phyloP scores from a whole-genome alignment of 2,113 vertebrate genomes.

The Trematocara unimaculatum region DNA sequence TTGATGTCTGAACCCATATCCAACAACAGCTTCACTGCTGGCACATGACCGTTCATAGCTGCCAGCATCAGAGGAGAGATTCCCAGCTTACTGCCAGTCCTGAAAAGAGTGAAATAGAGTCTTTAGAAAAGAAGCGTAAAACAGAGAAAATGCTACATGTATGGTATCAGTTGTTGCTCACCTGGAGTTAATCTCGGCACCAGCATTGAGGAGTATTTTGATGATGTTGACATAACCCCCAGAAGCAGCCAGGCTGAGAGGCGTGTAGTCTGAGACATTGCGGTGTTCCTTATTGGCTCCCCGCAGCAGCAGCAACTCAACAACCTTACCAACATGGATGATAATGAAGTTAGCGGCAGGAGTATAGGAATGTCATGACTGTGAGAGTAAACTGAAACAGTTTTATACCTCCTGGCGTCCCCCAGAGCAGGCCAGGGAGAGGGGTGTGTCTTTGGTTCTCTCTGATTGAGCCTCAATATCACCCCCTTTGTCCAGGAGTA shows the following conservation, averaged over 20 bases:
- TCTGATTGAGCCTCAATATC: conserved; percentile 98
- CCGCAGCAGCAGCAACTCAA: conserved; percentile 91
- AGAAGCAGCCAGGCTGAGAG: conserved; percentile 94
- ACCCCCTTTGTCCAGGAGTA: conserved; percentile 95
- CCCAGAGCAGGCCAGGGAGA: conserved; percentile 94
- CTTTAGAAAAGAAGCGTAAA: not conserved
- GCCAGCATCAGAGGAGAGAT: conserved; percentile 98
- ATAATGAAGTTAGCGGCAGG: not conserved
- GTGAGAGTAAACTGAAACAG: not conserved
- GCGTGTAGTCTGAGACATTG: conserved; percentile 98
- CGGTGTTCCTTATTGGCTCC: conserved; percentile 98
- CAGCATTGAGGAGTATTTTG: conserved; percentile 97
- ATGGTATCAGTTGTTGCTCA: conserved; percentile 43
- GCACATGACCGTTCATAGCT: conserved; percentile 97
- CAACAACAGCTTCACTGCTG: conserved; percentile 92
- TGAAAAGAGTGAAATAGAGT: conserved; percentile 33
- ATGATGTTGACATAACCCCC: conserved; percentile 99
- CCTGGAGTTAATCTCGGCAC: conserved; percentile 99
- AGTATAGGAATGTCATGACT: not conserved
- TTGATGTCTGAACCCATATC: conserved; percentile 99
- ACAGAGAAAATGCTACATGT: not conserved
- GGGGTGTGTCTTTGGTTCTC: conserved; percentile 97
- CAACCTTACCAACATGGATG: conserved; percentile 76
- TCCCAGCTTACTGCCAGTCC: conserved; percentile 96
- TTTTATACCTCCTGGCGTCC: conserved; percentile 89